Conservation (phyloP, 2,888 invertebrate genomes). For the Cosmia trapezina region DNA sequence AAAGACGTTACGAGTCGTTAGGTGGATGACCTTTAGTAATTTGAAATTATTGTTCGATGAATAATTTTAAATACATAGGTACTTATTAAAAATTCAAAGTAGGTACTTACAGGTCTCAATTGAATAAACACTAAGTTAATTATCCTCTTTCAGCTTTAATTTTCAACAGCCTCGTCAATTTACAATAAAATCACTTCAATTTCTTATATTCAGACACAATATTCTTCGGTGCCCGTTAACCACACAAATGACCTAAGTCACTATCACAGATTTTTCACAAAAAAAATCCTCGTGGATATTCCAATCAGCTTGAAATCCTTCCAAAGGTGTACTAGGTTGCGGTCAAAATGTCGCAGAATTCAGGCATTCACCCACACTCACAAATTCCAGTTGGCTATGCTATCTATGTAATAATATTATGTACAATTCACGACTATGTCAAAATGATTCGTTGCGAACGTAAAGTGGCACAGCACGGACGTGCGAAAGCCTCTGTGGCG, state of each 20-base stretch:
- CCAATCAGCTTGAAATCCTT: constrained; percentile 68
- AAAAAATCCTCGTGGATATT: constrained; percentile 61
- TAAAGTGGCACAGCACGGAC: constrained; percentile 78
- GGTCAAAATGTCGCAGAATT: constrained; percentile 77
- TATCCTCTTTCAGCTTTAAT: constrained; percentile 55
- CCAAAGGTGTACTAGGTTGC: constrained; percentile 77
- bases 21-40: constrained; percentile 19
- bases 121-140: constrained; percentile 31
- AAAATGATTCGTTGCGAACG: constrained; percentile 76
- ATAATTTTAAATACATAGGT: constrained; percentile 1
- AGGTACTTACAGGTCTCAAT: constrained; percentile 59
- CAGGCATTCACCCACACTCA: constrained; percentile 81
- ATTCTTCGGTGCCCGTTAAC: constrained; percentile 58
- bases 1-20: constrained; percentile 12
- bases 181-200: constrained; percentile 62
- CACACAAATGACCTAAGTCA: constrained; percentile 70
- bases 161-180: constrained; percentile 61
- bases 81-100: constrained; percentile 1
- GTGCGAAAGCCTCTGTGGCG: constrained; percentile 84
- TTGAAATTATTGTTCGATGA: background rate
- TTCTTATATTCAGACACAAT: constrained; percentile 65
- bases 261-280: constrained; percentile 80
- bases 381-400: constrained; percentile 79
- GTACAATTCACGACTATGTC: constrained; percentile 77
- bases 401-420: constrained; percentile 69